These are phyloP conservation scores for Melangyna quadrimaculata DNA, from an alignment of 2,888 invertebrate species.

Conservation along the genomic window DNA sequence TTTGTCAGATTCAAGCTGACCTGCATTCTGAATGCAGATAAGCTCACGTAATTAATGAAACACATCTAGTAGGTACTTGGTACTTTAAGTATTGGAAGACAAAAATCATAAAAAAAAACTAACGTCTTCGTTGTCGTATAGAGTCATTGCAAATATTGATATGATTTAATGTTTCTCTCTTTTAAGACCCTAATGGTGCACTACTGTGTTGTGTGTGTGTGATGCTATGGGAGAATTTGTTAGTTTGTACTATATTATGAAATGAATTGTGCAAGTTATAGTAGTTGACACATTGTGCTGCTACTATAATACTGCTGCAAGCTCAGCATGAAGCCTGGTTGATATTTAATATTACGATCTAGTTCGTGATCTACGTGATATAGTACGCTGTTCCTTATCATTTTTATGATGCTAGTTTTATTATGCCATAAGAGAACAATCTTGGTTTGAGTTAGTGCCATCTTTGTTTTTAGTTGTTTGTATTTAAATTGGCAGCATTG, in stretches of 20 bases:
- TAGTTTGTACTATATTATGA: background rate
- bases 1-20: conserved; percentile 44
- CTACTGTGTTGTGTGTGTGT: background rate
- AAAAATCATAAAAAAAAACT: background rate
- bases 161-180: conserved; percentile 46
- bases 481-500: background rate
- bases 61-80: conserved; percentile 47
- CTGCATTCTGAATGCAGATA: conserved; percentile 66
- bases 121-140: background rate
- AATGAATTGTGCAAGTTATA: conserved; percentile 18
- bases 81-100: background rate
- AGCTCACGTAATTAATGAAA: conserved; percentile 62
- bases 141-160: conserved; percentile 31
- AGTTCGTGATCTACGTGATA: conserved; percentile 36
- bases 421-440: background rate
- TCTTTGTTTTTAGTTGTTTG: background rate
- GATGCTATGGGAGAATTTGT: conserved; percentile 23
- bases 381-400: background rate
- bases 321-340: background rate
- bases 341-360: conserved; percentile 13
- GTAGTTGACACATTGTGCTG: conserved; percentile 20
- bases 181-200: background rate
- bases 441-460: background rate
- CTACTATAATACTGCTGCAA: background rate
- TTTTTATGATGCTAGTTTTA: background rate